Base-by-base conservation (phyloP, 2,797 vertebrate genomes). In the Malacoctenus gilli region DNA sequence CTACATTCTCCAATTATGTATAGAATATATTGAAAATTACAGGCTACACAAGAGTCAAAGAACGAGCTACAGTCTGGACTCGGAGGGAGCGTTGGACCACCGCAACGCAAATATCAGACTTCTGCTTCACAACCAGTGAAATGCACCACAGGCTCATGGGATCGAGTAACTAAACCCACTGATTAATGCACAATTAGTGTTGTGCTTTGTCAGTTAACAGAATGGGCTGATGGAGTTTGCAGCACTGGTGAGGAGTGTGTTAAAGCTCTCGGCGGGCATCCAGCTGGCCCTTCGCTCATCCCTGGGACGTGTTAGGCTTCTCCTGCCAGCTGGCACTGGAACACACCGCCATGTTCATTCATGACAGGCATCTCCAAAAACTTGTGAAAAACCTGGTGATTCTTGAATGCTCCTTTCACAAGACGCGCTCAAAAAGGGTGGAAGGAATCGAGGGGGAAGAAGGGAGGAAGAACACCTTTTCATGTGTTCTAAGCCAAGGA, bases 171-270 rank as follows among this genome's bases (percentile, higher is more conserved):
- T 73, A 85, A 86, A 81, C 50, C 62, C 65, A 74, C 79, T 84
- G 86, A 89, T 89, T 83, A 87, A 87, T 89, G 83, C 85, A 88
- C 86, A 87, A 89, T 89, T 88, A 90, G 83, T 68, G 76, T 35
- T 79, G 76, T 84, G 84, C 87, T 83, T 85, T 85, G 85, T 89
- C 87, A 85, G 77, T 86, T 85, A 83, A 84, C 78, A 58, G 86
- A 80, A 81, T 56, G 73, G 84, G 83, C 76, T 80, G 80, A 77
- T 81, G 75, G 85, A 85, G 86, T 86, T 76, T 84, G 85, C 83
- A 72, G 83, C 63, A 50, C 54, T 54, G 75, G 80, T 56, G 84
- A 84, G 69, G 80, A 85, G 85, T 82, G 72, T 80, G 87, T 85
- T 83, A 77, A 87, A 84, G 77, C 85, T 79, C 82, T 85, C 82